A percentile compares a stretch with the other conserved stretches of the same genome.
Conservation (phyloP, 2,113 vertebrate genomes). For the Gracilinanus agilis region DNA sequence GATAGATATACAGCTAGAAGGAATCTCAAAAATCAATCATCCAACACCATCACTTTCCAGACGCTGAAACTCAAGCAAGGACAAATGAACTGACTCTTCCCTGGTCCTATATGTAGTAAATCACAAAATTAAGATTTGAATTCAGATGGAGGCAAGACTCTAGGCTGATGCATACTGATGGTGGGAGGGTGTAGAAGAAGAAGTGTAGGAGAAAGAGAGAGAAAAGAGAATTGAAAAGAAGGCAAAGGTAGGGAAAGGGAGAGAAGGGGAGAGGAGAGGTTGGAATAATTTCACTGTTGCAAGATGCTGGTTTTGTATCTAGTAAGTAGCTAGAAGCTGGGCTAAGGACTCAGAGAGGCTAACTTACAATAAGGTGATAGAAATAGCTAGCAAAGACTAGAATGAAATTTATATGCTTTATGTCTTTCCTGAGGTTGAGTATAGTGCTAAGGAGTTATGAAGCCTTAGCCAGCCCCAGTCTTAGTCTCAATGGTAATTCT, state of each 20-base stretch:
- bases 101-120: background rate
- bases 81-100: background rate
- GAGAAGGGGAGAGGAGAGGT: too few relatives aligned
- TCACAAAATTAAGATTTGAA: background rate
- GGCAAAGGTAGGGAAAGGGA: too few relatives aligned
- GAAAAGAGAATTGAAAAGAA: background rate
- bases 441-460: background rate
- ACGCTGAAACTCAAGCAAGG: background rate
- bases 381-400: background rate
- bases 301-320: background rate
- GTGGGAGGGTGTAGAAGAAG: background rate
- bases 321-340: background rate
- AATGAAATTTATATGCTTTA: background rate
- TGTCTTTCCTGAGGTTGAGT: background rate
- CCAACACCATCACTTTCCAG: background rate
- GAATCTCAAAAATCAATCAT: background rate
- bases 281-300: background rate
- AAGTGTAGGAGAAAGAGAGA: background rate
- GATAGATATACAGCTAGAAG: background rate
- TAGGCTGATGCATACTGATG: background rate
- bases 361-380: background rate
- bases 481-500: background rate
- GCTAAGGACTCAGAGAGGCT: background rate
- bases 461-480: background rate
- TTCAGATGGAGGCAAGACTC: background rate